A percentile compares a stretch with the other conserved stretches of the same genome.
These are phyloP conservation scores for Myxocyprinus asiaticus DNA, from an alignment of 2,113 vertebrate species.

Conservation along the genomic window DNA sequence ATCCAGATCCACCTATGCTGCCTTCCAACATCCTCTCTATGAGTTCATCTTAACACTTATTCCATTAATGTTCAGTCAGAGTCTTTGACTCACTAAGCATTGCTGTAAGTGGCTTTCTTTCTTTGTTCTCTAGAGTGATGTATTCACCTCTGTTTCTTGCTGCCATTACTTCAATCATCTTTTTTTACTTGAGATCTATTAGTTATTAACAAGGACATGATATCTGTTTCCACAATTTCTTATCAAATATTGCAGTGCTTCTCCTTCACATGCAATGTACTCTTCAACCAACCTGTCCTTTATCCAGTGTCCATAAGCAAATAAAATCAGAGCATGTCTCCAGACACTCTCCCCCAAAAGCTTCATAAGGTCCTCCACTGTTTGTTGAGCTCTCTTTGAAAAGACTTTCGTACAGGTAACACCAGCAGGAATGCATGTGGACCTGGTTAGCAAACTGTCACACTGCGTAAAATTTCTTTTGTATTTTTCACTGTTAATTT, in stretches of 20 bases:
- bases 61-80: conserved; percentile 25
- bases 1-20: neutral
- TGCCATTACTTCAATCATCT: neutral
- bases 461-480: neutral
- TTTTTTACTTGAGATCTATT: too few species aligned
- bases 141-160: conserved; percentile 22
- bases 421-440: conserved; percentile 19
- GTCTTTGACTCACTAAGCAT: neutral
- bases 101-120: neutral
- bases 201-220: neutral
- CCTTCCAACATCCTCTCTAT: conserved; percentile 15
- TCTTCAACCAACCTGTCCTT: neutral
- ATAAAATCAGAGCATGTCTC: neutral
- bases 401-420: neutral
- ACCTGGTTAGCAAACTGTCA: neutral
- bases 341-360: neutral
- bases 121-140: neutral
- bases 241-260: neutral
- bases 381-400: neutral
- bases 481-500: neutral
- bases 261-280: neutral
- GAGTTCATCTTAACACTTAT: conserved; percentile 16
- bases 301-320: neutral
- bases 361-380: neutral
- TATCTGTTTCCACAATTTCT: conserved; percentile 8